Evolutionary conservation across 2,888 invertebrate species (phyloP), one percentile per base, ranked within the genome.

Genomic region (Acrocera orbiculus): DNA sequence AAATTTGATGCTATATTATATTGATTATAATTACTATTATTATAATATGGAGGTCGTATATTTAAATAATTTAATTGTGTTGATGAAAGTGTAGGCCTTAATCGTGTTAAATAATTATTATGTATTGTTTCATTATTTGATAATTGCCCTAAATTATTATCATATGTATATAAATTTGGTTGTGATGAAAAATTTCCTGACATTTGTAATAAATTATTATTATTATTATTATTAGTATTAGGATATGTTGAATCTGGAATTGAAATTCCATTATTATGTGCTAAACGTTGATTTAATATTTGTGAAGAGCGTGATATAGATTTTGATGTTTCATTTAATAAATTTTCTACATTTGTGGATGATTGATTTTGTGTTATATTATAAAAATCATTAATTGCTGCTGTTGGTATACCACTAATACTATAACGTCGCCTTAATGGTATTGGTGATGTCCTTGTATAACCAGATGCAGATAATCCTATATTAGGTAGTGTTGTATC

Each of bases 231-330:
- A 45, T 56, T 55, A 33, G 59, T 44, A 17, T 56, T 53, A 16
- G 58, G 60, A 43, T 55, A 59, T 39, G 58, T 59, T 37, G 58
- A 58, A 28, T 58, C 50, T 19, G 53, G 46, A 17, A 57, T 50
- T 7, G 29, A 29, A 20, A 30, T 30, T 35, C 56, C 57, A 38
- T 53, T 40, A 42, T 54, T 56, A 32, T 46, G 46, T 14, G 51
- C 46, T 40, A 56, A 44, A 32, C 58, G 54, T 37, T 52, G 44
- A 44, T 53, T 54, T 5, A 61, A 49, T 34, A 61, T 61, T 43
- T 61, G 59, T 25, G 58, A 53, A 40, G 61, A 59, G 28, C 61
- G 52, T 38, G 61, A 58, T 46, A 61, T 61, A 36, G 60, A 61
- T 46, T 58, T 59, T 44, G 57, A 56, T 34, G 60, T 58, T 51